phyloP scores from a whole-genome alignment of 2,797 vertebrate species.

The Lophotriccus pileatus region DNA sequence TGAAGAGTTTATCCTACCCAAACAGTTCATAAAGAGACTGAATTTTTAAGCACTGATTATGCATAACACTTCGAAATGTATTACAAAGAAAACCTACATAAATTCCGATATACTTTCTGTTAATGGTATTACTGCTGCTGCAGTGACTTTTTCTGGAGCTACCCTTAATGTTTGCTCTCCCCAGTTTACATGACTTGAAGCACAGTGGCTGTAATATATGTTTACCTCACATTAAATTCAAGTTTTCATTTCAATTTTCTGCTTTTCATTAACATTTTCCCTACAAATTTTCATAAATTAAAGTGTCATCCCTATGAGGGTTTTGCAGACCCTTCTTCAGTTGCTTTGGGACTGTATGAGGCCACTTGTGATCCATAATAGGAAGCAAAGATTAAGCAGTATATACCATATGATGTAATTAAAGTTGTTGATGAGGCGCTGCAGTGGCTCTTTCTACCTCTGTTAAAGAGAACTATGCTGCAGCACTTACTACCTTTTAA shows the following conservation, averaged over 20 bases:
- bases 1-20: background rate
- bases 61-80: background rate
- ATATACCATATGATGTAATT: background rate
- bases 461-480: background rate
- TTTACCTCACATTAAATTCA: background rate
- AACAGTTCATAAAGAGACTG: background rate
- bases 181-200: background rate
- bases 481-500: background rate
- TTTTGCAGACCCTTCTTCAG: background rate
- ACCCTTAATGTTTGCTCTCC: background rate
- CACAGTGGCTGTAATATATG: background rate
- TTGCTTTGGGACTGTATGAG: background rate
- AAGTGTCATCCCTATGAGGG: background rate
- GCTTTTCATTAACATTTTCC: background rate
- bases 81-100: background rate
- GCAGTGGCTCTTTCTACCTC: background rate
- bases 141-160: background rate
- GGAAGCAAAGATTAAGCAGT: background rate
- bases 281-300: background rate
- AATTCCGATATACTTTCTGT: background rate
- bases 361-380: background rate
- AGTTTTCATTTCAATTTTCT: background rate
- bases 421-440: background rate
- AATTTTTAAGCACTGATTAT: background rate
- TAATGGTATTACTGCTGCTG: background rate